Evolutionary conservation across 2,113 vertebrate species (phyloP).

Genomic region (Chrysochloris asiatica): DNA sequence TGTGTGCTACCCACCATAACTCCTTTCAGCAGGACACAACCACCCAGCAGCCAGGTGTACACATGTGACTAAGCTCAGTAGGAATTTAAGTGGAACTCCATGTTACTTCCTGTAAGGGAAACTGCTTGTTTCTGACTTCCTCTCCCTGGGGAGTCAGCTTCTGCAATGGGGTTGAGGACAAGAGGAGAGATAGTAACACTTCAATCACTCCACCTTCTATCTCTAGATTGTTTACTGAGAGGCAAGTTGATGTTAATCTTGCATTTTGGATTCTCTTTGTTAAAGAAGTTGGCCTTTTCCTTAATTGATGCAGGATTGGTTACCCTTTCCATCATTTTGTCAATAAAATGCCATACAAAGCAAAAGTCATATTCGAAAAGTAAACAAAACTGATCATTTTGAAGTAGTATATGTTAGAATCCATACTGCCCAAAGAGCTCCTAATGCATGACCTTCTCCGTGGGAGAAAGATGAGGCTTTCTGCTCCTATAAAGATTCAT

Average conservation of each 20-base stretch:
- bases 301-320: not conserved
- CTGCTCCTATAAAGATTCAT: too few relatives aligned
- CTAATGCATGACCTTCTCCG: too few relatives aligned
- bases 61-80: not conserved
- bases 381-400: not conserved
- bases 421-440: too few relatives aligned
- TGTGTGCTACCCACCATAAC: too few relatives aligned
- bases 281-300: not conserved
- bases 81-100: not conserved
- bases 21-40: not conserved
- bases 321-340: not conserved
- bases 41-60: not conserved
- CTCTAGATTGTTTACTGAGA: not conserved
- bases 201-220: not conserved
- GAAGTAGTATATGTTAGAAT: not conserved
- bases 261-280: too few relatives aligned
- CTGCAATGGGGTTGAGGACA: not conserved
- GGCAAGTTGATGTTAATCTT: not conserved
- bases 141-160: not conserved
- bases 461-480: too few relatives aligned
- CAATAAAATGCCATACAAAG: not conserved
- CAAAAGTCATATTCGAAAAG: slow-evolving; percentile 4
- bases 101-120: not conserved
- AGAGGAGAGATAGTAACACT: not conserved
- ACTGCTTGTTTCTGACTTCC: not conserved